These are phyloP conservation scores for Zoanthus sociatus DNA, from an alignment of 92 coral and sea anemone species.

Conservation along the genomic window DNA sequence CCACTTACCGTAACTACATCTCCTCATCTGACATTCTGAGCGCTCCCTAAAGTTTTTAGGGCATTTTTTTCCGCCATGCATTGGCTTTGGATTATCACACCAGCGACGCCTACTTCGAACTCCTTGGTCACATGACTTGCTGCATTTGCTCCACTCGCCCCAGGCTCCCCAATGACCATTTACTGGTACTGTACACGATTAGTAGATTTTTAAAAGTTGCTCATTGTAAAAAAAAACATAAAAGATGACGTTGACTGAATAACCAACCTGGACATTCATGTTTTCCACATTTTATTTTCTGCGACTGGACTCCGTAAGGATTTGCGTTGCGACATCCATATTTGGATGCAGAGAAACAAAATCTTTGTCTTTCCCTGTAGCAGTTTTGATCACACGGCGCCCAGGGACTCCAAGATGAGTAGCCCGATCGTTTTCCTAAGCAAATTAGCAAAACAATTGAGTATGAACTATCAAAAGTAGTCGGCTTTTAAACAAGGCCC, in stretches of 20 bases:
- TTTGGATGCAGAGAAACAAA: constrained; percentile 41
- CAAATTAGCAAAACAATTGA: neutral
- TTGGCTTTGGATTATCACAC: constrained; percentile 51
- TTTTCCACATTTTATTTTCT: constrained; percentile 38
- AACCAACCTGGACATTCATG: constrained; percentile 53
- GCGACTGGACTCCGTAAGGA: constrained; percentile 49
- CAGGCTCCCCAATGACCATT: constrained; percentile 62
- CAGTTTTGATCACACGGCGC: constrained; percentile 56
- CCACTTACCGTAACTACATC: constrained; percentile 57
- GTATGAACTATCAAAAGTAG: no score
- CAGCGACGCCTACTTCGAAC: constrained; percentile 37
- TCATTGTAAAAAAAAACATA: neutral
- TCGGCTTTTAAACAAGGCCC: no score
- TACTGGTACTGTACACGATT: constrained; percentile 20
- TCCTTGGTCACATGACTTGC: constrained; percentile 61
- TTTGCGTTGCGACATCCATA: constrained; percentile 41
- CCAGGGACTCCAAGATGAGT: constrained; percentile 57
- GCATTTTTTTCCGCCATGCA: constrained; percentile 52
- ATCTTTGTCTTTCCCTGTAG: constrained; percentile 58
- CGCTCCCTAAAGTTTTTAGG: constrained; percentile 35
- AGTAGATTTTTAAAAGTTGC: neutral
- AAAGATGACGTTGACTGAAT: neutral
- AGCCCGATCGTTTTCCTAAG: constrained; percentile 26
- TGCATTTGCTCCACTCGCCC: constrained; percentile 55
- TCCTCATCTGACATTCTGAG: constrained; percentile 52